Base-by-base conservation (phyloP, 2,888 invertebrate genomes). In the Drosophila kanekoi region DNA sequence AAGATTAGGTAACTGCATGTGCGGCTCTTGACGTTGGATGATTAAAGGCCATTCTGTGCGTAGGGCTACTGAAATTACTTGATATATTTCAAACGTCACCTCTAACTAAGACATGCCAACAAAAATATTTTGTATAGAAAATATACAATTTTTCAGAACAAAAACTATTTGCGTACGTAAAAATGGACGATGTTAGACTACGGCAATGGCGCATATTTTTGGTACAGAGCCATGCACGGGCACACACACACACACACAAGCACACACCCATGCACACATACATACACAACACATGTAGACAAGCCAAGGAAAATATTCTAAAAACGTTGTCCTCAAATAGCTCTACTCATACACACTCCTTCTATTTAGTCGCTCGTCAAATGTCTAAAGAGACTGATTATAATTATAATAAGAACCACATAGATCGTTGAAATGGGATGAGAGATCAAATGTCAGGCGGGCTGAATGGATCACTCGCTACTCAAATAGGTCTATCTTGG, bases 161-260 rank as follows among this genome's bases (percentile, higher is more conserved):
- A 79, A 79, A 79, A 81, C 79, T 79, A 79, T 79, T 79, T 79
- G 81, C 79, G 79, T 79, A 79, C 81, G 64, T 74, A 67, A 77
- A 76, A 79, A 80, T 79, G 81, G 81, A 77, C 66, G 76, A 76
- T 79, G 75, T 79, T 77, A 79, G 74, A 78, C 79, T 71, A 79
- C 78, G 68, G 78, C 72, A 80, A 70, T 79, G 81, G 77, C 61
- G 73, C 81, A 79, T 79, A 77, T 79, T 79, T 81, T 80, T 80
- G 73, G 78, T 73, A 65, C 77, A 73, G 78, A 80, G 78, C 80
- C 77, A 79, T 73, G 73, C 78, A 78, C 78, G 63, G 60, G 64
- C 44, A 66, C 70, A 62, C 65, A 66, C 38, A 59, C 51, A 51
- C 47, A 64, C 44, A 52, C 40, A 68, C 16, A 65, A 23, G 53